Conservation (phyloP, 2,113 vertebrate genomes). For the Neopipo cinnamomea region DNA sequence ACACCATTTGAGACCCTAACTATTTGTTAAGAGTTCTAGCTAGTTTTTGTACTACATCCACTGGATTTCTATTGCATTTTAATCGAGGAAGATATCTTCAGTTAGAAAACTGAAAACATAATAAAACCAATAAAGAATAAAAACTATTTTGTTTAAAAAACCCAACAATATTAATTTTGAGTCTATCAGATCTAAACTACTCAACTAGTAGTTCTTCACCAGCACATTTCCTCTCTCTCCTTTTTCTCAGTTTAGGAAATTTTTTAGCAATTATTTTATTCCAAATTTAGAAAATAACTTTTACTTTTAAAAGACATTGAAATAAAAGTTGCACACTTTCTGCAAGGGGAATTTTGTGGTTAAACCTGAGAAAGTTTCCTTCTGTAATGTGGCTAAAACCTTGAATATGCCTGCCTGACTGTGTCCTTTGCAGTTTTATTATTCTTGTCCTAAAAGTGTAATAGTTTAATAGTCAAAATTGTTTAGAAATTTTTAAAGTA, state of each 20-base stretch:
- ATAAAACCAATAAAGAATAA: neutral
- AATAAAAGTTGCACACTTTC: neutral
- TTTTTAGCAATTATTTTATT: neutral
- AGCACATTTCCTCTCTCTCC: neutral
- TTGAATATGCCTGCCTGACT: neutral
- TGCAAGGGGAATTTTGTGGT: neutral
- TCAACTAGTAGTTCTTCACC: neutral
- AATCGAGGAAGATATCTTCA: neutral
- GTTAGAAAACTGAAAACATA: neutral
- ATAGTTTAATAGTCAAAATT: neutral
- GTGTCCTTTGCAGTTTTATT: neutral
- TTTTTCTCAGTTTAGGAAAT: neutral
- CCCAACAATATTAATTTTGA: neutral
- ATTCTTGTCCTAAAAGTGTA: neutral
- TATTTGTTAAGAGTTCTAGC: neutral
- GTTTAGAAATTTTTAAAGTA: neutral
- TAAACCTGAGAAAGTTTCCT: neutral
- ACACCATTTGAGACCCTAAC: neutral
- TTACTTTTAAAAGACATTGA: neutral
- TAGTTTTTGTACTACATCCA: neutral
- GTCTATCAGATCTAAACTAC: neutral
- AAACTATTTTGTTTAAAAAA: neutral
- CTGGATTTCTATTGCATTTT: neutral
- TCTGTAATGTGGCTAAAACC: neutral
- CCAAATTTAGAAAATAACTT: neutral